phyloP scores from a whole-genome alignment of 2,113 vertebrate species.

The Leiothrix lutea region DNA sequence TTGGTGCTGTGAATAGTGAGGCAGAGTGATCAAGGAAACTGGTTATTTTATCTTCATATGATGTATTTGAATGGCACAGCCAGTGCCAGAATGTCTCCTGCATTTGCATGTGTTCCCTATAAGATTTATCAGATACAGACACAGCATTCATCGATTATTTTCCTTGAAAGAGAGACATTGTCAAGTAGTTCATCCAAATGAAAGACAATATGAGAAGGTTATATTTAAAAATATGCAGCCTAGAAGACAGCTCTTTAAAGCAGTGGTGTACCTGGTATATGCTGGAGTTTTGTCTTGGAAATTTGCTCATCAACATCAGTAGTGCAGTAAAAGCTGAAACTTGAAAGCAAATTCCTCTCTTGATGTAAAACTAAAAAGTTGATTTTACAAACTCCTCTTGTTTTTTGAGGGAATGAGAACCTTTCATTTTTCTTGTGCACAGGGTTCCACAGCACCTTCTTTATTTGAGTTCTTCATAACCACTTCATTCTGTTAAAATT shows the following conservation, averaged over 20 bases:
- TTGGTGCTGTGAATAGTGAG: neutral
- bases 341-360: neutral
- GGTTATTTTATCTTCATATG: constrained; percentile 29
- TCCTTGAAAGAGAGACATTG: neutral
- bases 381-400: neutral
- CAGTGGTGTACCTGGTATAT: neutral
- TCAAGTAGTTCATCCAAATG: neutral
- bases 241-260: neutral
- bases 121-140: neutral
- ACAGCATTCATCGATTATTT: neutral
- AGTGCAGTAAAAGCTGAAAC: neutral
- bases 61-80: neutral
- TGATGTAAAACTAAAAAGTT: neutral
- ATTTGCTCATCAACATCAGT: neutral
- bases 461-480: neutral
- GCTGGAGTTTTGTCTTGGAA: neutral
- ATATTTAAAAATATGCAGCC: neutral
- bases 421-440: neutral
- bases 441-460: neutral
- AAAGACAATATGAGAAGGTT: neutral
- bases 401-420: neutral
- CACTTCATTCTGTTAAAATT: neutral
- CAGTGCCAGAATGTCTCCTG: constrained; percentile 8
- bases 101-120: neutral
- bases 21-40: constrained; percentile 3